Conservation (phyloP, 2,888 invertebrate species). For the Epirrita christyi region DNA sequence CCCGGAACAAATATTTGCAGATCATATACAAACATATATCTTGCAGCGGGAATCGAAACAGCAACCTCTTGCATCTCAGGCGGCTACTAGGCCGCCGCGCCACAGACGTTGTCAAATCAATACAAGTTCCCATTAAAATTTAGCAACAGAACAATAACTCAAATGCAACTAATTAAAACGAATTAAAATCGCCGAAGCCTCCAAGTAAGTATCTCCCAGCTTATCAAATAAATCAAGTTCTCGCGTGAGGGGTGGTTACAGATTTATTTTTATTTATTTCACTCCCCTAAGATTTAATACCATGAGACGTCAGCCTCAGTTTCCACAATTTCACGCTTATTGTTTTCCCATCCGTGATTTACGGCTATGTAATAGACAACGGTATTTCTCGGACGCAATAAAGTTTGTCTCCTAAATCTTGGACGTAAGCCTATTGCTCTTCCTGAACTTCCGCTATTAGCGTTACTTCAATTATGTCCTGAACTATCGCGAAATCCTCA, state of each 20-base stretch:
- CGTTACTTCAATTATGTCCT: constrained; percentile 31
- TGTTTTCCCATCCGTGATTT: constrained; percentile 85
- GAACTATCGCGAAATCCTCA: constrained; percentile 15
- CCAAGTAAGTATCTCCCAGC: constrained; percentile 36
- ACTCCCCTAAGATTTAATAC: constrained; percentile 83
- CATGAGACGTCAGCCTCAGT: constrained; percentile 77
- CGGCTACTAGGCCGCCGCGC: too few relatives aligned
- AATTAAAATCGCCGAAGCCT: constrained; percentile 52
- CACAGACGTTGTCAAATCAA: too few relatives aligned
- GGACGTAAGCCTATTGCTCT: constrained; percentile 75
- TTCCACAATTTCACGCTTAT: constrained; percentile 86
- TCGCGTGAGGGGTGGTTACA: constrained; percentile 68
- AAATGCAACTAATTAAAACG: constrained; percentile 56
- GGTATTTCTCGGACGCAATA: constrained; percentile 82
- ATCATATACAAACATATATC: too few relatives aligned
- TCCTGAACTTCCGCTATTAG: constrained; percentile 34
- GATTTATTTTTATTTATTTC: constrained; percentile 85
- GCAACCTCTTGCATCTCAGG: too few relatives aligned
- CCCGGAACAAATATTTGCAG: too few relatives aligned
- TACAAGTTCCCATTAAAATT: background rate
- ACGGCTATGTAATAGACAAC: constrained; percentile 79
- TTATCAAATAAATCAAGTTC: constrained; percentile 77
- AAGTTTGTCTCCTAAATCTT: constrained; percentile 84
- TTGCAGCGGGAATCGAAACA: too few relatives aligned
- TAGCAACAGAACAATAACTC: constrained; percentile 9